Base-by-base conservation (phyloP, 2,888 invertebrate species). In the Spicauda simplicius region DNA sequence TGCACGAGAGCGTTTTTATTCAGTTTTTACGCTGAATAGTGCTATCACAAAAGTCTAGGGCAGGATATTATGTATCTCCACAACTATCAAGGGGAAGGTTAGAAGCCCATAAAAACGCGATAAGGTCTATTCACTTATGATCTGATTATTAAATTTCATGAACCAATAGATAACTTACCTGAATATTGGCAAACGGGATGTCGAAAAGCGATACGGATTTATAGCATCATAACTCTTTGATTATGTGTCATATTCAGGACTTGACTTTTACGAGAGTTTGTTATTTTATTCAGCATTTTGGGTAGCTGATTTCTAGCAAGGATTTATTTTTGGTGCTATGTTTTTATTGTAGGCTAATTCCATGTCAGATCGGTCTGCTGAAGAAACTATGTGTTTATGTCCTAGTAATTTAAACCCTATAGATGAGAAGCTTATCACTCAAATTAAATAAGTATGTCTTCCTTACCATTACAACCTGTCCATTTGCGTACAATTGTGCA, bases 201-300 rank as follows among this genome's bases (percentile, higher is more conserved):
- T 73, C 78, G 73, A 78, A 70, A 80, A 80, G 25, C 77, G 86
- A 89, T 90, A 90, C 87, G 88, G 88, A 91, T 90, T 91, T 90
- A 91, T 85, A 80, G 79, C 81, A 81, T 87, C 86, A 90, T 90
- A 90, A 90, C 87, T 86, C 87, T 90, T 88, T 88, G 88, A 89
- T 89, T 87, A 90, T 88, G 85, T 87, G 86, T 85, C 84, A 88
- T 88, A 41, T 41, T 41, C 41, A 41, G 41, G 41, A 89, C 84
- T 88, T 83, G 84, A 85, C 80, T 84, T 91, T 91, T 90, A 84
- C 88, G 82, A 80, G 81, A 84, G 83, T 81, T 83, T 83, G 81
- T 41, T 41, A 41, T 41, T 41, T 41, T 41, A 41, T 19, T 41
- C 41, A 41, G 25, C 25, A 5, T 41, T 37, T 41, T 41, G 12